Evolutionary conservation across 2,888 invertebrate species (phyloP).

Genomic region (Hydrotaea cyrtoneurina): DNA sequence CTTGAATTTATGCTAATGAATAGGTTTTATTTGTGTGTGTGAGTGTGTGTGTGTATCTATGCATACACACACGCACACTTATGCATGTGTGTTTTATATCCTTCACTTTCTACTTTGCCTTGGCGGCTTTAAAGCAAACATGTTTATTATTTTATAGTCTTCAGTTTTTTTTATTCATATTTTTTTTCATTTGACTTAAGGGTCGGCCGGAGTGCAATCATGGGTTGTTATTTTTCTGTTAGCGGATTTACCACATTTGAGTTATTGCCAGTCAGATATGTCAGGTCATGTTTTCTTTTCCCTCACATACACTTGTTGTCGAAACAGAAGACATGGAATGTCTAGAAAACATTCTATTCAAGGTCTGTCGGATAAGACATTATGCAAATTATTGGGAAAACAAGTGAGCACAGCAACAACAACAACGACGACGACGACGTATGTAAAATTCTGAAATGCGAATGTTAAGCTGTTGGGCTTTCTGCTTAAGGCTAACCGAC

Average conservation of each 20-base stretch:
- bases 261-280: neutral
- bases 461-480: conserved; percentile 28
- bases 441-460: conserved; percentile 2
- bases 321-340: too few relatives aligned
- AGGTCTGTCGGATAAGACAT: neutral
- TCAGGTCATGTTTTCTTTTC: neutral
- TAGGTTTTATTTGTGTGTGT: conserved; percentile 15
- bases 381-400: conserved; percentile 43
- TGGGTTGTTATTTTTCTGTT: conserved; percentile 15
- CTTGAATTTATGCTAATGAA: conserved; percentile 43
- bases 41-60: neutral
- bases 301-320: too few relatives aligned
- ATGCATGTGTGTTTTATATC: conserved; percentile 14
- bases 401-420: conserved; percentile 10
- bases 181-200: conserved; percentile 41
- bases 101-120: neutral
- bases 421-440: neutral
- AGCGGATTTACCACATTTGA: neutral
- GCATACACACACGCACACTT: neutral
- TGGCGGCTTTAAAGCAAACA: conserved; percentile 13
- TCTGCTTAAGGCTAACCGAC: conserved; percentile 20
- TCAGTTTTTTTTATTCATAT: neutral
- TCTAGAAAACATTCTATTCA: conserved; percentile 13
- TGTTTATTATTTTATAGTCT: conserved; percentile 12
- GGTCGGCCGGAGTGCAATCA: conserved; percentile 44